Evolutionary conservation across 2,888 invertebrate genomes (phyloP), one percentile per base, ranked within the genome.

Genomic region (Drosophila phalerata): DNA sequence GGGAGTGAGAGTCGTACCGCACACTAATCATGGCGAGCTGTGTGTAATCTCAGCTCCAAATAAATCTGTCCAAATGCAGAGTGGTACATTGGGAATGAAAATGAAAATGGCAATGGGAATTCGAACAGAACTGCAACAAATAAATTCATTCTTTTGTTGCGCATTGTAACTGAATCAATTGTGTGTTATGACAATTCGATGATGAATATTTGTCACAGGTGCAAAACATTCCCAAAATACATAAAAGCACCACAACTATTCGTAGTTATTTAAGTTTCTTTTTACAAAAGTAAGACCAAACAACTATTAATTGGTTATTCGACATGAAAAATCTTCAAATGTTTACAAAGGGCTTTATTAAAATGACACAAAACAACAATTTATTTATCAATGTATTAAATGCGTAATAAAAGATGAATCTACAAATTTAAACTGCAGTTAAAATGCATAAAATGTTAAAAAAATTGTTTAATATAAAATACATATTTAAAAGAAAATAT

Each of bases 21-120:
- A 66, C 45, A 66, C 77, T 71, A 55, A 76, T 77, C 67, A 77
- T 55, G 61, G 40, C 57, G 9, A 43, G 34, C 28, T 38, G 17
- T 52, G 45, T 10, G 56, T 51, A 56, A 69, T 47, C 57, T 15
- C 45, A 56, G 60, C 25, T 25, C 28, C 62, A 40, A 47, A 62
- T 51, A 45, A 69, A 69, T 40, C 42, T 38, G 47, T 17, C 49
- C 32, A 22, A 57, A 40, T 38, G 32, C 11, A n/a, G 4, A 28
- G 25, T 13, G 19, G 5, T 17, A 19, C 5, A 49, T 32, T 47
- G 48, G 19, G 47, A n/a, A 25, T 28, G 15, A 4, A 13, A 48
- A 19, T 30, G 43, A 9, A 15, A n/a, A 25, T 28, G 11, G 11
- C 13, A 48, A 13, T 30, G 43, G 15, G 47, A 13, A 25, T 48